Conservation (phyloP, 2,113 vertebrate genomes). For the Petrocephalus zakoni region DNA sequence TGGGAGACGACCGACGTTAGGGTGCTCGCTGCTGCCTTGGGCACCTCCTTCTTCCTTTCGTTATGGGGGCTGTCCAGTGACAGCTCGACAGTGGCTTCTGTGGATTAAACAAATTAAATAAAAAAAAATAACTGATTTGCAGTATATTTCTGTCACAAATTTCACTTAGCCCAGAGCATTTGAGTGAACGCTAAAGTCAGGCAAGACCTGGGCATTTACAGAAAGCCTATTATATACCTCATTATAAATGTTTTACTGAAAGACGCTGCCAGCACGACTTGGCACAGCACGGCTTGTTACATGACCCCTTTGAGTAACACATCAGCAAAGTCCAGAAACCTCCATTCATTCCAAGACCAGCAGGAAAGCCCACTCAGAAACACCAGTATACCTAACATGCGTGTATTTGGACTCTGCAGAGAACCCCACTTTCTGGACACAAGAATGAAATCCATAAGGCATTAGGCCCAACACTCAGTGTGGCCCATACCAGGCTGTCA, state of each 20-base stretch:
- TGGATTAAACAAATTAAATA: conserved; percentile 35
- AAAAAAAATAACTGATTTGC: neutral
- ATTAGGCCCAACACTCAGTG: neutral
- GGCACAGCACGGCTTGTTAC: neutral
- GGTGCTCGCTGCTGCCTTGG: conserved; percentile 48
- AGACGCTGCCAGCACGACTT: neutral
- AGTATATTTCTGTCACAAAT: neutral
- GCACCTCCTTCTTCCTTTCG: conserved; percentile 56
- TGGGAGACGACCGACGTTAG: conserved; percentile 47
- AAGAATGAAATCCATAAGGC: neutral
- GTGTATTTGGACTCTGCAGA: neutral
- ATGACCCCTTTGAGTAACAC: neutral
- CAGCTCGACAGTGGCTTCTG: conserved; percentile 81
- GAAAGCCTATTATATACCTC: neutral
- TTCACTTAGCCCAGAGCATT: neutral
- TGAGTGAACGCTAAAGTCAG: neutral
- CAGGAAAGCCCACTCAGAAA: neutral
- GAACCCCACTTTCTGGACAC: neutral
- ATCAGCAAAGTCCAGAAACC: neutral
- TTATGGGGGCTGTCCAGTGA: conserved; percentile 68
- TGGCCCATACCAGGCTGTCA: no score
- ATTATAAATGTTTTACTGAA: neutral
- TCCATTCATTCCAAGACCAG: neutral
- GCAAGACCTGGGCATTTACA: neutral
- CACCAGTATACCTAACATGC: neutral